Evolutionary conservation across 1,140 invertebrate genomes (phyloP).

Genomic region (Gerris buenoi): DNA sequence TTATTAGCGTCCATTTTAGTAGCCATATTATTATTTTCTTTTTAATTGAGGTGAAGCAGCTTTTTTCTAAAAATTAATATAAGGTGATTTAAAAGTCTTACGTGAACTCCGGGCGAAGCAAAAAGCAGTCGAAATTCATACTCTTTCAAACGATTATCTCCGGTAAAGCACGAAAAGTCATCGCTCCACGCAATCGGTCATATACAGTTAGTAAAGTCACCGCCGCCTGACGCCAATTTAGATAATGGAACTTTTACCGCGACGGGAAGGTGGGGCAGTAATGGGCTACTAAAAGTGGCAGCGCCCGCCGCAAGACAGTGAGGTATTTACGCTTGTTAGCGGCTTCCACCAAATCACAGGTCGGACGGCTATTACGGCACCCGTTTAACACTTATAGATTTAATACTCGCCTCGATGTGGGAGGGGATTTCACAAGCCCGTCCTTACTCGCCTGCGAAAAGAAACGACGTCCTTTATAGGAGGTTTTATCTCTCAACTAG

Average conservation of each 20-base stretch:
- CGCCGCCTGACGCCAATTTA: background rate
- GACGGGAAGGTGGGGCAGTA: too few relatives aligned
- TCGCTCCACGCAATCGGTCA: background rate
- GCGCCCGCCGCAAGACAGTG: background rate
- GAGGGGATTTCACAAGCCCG: background rate
- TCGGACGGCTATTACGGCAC: background rate
- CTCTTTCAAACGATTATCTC: background rate
- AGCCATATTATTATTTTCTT: background rate
- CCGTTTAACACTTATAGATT: too few relatives aligned
- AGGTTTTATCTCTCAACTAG: background rate
- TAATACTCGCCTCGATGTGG: background rate
- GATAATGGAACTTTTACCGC: background rate
- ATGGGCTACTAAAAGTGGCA: background rate
- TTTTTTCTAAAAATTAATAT: too few relatives aligned
- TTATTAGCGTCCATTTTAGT: conserved; percentile 13
- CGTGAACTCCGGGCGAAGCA: background rate
- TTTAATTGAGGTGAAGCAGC: too few relatives aligned
- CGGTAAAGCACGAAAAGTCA: background rate
- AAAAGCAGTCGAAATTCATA: background rate
- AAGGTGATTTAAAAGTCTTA: too few relatives aligned
- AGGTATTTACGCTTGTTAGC: background rate
- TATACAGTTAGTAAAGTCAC: background rate
- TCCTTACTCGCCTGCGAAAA: background rate
- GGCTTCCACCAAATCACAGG: background rate
- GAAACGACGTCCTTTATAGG: too few relatives aligned